phyloP scores from a whole-genome alignment of 2,888 invertebrate species.

The Parthenolecanium corni region DNA sequence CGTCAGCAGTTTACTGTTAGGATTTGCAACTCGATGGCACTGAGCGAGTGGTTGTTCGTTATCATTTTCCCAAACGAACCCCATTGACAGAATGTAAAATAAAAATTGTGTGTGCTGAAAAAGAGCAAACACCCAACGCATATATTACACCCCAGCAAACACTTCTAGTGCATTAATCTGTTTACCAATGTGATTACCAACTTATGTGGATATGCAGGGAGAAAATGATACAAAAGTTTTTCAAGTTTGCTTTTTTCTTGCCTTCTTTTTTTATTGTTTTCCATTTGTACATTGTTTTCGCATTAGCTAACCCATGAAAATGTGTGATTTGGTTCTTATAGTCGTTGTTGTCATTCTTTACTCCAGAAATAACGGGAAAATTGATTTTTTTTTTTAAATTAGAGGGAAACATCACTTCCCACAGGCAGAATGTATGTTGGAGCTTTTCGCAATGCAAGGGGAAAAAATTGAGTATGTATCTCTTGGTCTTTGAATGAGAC shows the following conservation, averaged over 20 bases:
- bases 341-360: too few relatives aligned
- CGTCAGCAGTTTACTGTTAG: too few relatives aligned
- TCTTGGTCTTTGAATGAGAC: too few relatives aligned
- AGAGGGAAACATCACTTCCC: too few relatives aligned
- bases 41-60: too few relatives aligned
- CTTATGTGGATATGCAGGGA: background rate
- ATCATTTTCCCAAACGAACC: background rate
- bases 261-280: background rate
- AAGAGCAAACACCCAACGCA: constrained; percentile 5
- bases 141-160: constrained; percentile 11
- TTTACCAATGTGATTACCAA: constrained; percentile 18
- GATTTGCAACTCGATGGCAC: too few relatives aligned
- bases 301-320: background rate
- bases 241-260: background rate
- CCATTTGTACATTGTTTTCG: background rate
- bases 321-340: background rate
- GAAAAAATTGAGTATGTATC: too few relatives aligned
- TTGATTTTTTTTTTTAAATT: too few relatives aligned
- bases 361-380: too few relatives aligned
- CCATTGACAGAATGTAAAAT: background rate
- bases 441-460: too few relatives aligned
- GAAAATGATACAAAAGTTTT: background rate
- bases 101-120: background rate
- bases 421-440: too few relatives aligned
- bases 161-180: constrained; percentile 23